Conservation (phyloP, 2,888 invertebrate genomes). For the Unio pictorum region DNA sequence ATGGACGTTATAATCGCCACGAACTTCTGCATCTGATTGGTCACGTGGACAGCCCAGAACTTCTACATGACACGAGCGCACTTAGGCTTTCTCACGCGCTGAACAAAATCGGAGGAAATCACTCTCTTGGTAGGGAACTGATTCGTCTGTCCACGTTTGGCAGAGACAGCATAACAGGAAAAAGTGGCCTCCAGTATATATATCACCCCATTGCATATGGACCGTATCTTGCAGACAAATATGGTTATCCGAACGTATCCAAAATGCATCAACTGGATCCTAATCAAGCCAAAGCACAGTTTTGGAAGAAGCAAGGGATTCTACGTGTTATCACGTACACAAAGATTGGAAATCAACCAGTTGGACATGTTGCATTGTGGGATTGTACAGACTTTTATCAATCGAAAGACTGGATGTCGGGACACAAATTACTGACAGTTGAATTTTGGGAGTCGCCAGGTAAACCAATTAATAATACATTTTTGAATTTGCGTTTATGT, state of each 20-base stretch:
- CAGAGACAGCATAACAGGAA: conserved; percentile 59
- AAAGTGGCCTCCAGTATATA: conserved; percentile 61
- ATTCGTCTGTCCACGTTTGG: conserved; percentile 62
- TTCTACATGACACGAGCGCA: conserved; percentile 65
- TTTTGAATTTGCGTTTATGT: too few relatives aligned
- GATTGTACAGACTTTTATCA: conserved; percentile 66
- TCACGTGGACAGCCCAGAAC: conserved; percentile 27
- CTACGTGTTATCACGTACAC: conserved; percentile 66
- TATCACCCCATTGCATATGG: conserved; percentile 67
- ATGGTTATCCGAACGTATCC: conserved; percentile 64
- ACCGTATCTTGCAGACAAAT: conserved; percentile 66
- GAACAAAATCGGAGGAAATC: conserved; percentile 60
- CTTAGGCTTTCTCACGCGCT: conserved; percentile 63
- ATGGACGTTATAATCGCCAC: conserved; percentile 56
- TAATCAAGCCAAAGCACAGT: conserved; percentile 54
- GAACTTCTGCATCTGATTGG: conserved; percentile 56
- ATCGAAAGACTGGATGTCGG: conserved; percentile 62
- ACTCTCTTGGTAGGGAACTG: conserved; percentile 60
- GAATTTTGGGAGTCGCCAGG: conserved; percentile 70
- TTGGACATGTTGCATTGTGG: conserved; percentile 68
- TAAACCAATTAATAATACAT: conserved; percentile 18
- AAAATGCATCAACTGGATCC: conserved; percentile 59
- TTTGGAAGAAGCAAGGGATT: conserved; percentile 65
- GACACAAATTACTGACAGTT: conserved; percentile 63
- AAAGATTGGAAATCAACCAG: conserved; percentile 57